Base-by-base conservation (phyloP, 2,888 invertebrate genomes). In the Cepaea hortensis region DNA sequence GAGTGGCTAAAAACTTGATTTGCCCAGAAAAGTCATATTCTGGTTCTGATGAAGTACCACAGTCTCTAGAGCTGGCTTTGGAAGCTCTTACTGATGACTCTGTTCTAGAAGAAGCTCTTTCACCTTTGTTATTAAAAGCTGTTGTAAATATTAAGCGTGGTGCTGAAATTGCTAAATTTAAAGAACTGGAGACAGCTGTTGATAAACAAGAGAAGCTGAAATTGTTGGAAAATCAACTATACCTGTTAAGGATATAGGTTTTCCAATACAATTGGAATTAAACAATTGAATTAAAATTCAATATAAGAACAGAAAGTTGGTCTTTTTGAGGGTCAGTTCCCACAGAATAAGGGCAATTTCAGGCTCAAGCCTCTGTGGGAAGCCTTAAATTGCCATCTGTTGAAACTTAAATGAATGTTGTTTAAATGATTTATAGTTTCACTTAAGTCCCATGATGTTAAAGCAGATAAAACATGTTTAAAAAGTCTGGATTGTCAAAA, bases 91-190 rank as follows among this genome's bases (percentile, higher is more conserved):
- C 65, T 20, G 23, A 62, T 13, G 85, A 87, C 20, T 3, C 73
- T 23, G 85, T 75, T 77, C 75, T 87, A n/a, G 81, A 81, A 70
- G 72, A 85, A 7, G 76, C 77, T 48, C 61, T 87, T 35, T 84
- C 85, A 18, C 75, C 76, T n/a, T 70, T 76, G 48, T 48, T 87
- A 3, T 20, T 87, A 15, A 62, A 62, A 46, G 61, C 23, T 46
- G 81, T 81, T 62, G 68, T 81, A 61, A 20, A 48, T 48, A 13
- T 75, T 35, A 85, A 85, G 50, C 81, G 81, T 13, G 85, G 81
- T 23, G 55, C 68, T 46, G 85, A 85, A 76, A 65, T 81, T 23
- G 62, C 65, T 9, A 72, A 81, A 55, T 85, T 76, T 50, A 3
- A n/a, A 13, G 81, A 81, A 48, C 46, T 62, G 18, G 81, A 85